A percentile compares a stretch with the other conserved stretches of the same genome.
Evolutionary conservation across 2,888 invertebrate genomes (phyloP).

Genomic region (Sepioteuthis lessoniana): DNA sequence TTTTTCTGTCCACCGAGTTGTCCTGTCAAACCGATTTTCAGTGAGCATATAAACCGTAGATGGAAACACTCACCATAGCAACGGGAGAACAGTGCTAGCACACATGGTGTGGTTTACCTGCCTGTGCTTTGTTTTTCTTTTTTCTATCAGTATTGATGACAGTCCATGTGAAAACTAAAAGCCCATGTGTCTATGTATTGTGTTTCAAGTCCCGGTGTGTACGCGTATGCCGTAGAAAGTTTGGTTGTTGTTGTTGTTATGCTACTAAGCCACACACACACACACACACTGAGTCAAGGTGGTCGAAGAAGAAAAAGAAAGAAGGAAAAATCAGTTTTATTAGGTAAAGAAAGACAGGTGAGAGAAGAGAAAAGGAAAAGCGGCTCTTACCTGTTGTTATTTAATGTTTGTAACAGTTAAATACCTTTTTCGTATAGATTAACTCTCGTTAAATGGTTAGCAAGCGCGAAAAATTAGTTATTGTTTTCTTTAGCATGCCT

Average conservation of each 20-base stretch:
- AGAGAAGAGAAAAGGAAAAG: neutral
- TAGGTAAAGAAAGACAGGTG: neutral
- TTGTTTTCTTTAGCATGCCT: neutral
- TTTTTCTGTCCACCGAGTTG: neutral
- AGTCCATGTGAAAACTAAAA: neutral
- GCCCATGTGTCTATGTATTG: neutral
- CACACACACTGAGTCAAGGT: neutral
- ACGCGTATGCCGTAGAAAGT: neutral
- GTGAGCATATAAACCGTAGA: neutral
- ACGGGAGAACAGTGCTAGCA: neutral
- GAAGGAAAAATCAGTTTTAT: neutral
- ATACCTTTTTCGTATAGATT: neutral
- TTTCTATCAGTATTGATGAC: neutral
- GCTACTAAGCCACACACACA: neutral
- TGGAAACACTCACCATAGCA: constrained; percentile 25
- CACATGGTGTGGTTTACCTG: neutral
- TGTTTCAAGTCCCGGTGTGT: neutral
- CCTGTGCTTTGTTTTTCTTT: too few species aligned
- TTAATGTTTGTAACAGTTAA: constrained; percentile 2
- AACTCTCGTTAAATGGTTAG: constrained; percentile 20
- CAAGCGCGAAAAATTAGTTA: neutral
- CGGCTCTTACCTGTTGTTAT: neutral
- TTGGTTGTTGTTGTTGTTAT: neutral
- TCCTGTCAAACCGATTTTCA: neutral
- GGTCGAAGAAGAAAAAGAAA: too few species aligned